Evolutionary conservation across 2,888 invertebrate species (phyloP).

Genomic region (Oxyteleia sp.): DNA sequence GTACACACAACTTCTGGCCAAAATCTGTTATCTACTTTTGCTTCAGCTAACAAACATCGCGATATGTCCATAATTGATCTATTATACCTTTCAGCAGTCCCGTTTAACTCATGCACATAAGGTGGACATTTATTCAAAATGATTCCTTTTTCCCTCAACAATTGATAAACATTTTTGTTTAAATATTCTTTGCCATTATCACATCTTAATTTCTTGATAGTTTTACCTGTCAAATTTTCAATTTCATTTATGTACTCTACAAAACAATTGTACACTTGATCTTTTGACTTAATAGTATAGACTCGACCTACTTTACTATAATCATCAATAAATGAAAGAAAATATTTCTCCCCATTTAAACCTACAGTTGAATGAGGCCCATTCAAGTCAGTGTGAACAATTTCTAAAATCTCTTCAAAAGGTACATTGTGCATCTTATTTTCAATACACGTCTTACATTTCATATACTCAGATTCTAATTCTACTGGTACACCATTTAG

Average conservation of each 20-base stretch:
- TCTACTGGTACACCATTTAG: constrained; percentile 69
- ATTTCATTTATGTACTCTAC: constrained; percentile 43
- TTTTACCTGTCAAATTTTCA: constrained; percentile 43
- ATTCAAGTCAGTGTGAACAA: constrained; percentile 66
- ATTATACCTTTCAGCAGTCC: constrained; percentile 9
- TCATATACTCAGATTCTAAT: constrained; percentile 68
- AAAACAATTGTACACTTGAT: constrained; percentile 63
- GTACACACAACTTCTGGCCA: constrained; percentile 52
- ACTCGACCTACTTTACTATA: constrained; percentile 70
- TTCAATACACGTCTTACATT: constrained; percentile 72
- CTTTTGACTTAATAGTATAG: constrained; percentile 71
- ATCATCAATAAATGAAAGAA: constrained; percentile 73
- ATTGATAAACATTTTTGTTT: neutral
- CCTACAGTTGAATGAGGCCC: constrained; percentile 58
- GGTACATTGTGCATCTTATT: constrained; percentile 74
- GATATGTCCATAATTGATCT: constrained; percentile 12
- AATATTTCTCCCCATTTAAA: constrained; percentile 69
- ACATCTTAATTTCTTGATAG: constrained; percentile 31
- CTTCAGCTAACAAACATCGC: constrained; percentile 48
- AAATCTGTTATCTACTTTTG: constrained; percentile 33
- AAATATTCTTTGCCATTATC: constrained; percentile 49
- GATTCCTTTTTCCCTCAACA: constrained; percentile 7
- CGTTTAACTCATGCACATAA: constrained; percentile 24
- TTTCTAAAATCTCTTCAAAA: constrained; percentile 73
- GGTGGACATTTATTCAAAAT: constrained; percentile 7